phyloP scores from a whole-genome alignment of 2,888 invertebrate genomes.

The Polyommatus iphigenia region DNA sequence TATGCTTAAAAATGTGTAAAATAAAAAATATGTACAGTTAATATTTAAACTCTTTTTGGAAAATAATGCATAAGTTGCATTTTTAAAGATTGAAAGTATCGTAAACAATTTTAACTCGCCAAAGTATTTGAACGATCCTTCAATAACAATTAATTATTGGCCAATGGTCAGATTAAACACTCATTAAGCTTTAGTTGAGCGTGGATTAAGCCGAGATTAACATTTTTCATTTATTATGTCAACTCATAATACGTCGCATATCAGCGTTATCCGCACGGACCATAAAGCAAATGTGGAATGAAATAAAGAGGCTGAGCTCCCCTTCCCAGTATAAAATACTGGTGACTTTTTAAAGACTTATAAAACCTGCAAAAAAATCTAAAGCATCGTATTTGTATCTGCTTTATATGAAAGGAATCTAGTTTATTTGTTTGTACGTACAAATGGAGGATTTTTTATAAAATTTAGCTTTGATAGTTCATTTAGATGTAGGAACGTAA shows the following conservation, averaged over 20 bases:
- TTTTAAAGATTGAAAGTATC: not conserved
- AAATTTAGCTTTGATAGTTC: no score
- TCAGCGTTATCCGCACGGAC: slow-evolving; percentile 8
- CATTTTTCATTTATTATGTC: slow-evolving; percentile 28
- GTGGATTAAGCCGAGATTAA: slow-evolving; percentile 18
- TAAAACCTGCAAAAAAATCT: not conserved
- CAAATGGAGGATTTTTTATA: no score
- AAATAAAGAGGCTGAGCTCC: slow-evolving; percentile 22
- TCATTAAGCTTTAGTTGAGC: slow-evolving; percentile 23
- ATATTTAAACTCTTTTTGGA: no score
- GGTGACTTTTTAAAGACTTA: slow-evolving; percentile 2
- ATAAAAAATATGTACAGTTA: not conserved
- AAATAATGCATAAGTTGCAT: not conserved
- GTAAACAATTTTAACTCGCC: not conserved
- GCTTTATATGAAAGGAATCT: no score
- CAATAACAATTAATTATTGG: slow-evolving; percentile 13
- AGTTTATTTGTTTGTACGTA: no score
- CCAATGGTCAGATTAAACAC: slow-evolving; percentile 20
- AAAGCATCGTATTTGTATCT: not conserved
- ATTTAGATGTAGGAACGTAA: no score
- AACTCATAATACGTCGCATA: slow-evolving; percentile 21
- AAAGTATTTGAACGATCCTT: slow-evolving; percentile 8
- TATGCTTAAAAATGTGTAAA: not conserved
- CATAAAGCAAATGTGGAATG: slow-evolving; percentile 20
- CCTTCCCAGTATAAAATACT: not conserved